Percentiles rank a stretch among this genome's conserved stretches.
Conservation (phyloP, 2,113 vertebrate species). For the Calyptommatus sinebrachiatus region DNA sequence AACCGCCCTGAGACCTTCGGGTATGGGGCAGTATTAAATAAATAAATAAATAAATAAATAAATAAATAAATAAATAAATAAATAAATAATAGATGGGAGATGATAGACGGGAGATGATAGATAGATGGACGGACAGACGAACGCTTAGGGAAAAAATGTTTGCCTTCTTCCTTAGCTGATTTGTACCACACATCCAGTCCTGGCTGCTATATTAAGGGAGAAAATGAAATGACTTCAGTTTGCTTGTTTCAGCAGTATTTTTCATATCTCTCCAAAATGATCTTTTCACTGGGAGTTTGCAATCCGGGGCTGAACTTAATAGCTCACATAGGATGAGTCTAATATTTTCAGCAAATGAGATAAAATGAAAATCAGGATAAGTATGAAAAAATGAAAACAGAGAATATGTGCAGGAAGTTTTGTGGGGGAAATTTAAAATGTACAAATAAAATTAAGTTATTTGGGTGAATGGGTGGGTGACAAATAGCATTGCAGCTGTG, state of each 20-base stretch:
- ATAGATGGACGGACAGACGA: too few species aligned
- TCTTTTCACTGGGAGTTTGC: neutral
- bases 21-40: too few species aligned
- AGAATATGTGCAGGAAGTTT: neutral
- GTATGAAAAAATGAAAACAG: neutral
- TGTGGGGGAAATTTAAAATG: too few species aligned
- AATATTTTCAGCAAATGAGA: neutral
- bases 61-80: too few species aligned
- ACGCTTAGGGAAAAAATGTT: neutral
- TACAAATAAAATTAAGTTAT: too few species aligned
- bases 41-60: too few species aligned
- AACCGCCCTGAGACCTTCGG: too few species aligned
- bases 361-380: neutral
- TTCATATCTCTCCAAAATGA: neutral
- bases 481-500: too few species aligned
- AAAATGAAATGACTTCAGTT: neutral
- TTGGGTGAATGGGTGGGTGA: too few species aligned
- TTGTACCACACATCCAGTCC: too few species aligned
- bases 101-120: too few species aligned
- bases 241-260: neutral
- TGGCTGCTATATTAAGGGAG: neutral
- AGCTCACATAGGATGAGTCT: neutral
- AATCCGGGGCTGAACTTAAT: neutral
- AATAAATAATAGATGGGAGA: too few species aligned
- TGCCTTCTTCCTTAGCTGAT: neutral